Evolutionary conservation across 1,140 invertebrate species (phyloP).

Genomic region (Trinorchestia longiramus): DNA sequence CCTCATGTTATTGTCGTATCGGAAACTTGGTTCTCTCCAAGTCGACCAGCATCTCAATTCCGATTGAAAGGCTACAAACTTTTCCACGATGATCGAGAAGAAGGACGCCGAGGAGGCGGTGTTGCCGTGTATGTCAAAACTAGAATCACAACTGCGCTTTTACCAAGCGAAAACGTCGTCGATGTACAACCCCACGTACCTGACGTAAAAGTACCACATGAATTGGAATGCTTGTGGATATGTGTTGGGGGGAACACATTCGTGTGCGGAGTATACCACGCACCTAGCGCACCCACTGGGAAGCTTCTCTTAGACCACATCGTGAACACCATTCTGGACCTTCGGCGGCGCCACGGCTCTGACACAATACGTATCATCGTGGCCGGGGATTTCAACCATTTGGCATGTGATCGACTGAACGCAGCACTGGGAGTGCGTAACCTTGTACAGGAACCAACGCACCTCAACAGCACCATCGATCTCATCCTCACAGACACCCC

Average conservation of each 20-base stretch:
- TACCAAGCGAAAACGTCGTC: slow-evolving; percentile 21
- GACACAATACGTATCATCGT: slow-evolving; percentile 57
- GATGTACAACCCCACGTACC: slow-evolving; percentile 53
- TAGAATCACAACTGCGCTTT: not conserved
- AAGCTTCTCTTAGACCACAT: slow-evolving; percentile 64
- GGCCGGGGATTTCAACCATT: slow-evolving; percentile 64
- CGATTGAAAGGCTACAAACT: slow-evolving; percentile 58
- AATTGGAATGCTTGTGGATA: slow-evolving; percentile 65
- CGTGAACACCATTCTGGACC: slow-evolving; percentile 63
- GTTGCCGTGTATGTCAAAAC: slow-evolving; percentile 62
- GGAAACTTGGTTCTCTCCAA: slow-evolving; percentile 65
- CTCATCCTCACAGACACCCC: slow-evolving; percentile 62
- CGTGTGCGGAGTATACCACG: slow-evolving; percentile 63
- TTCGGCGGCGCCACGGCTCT: slow-evolving; percentile 38
- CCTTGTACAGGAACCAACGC: slow-evolving; percentile 65
- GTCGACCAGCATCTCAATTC: slow-evolving; percentile 57
- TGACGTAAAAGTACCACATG: slow-evolving; percentile 58
- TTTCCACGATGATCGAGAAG: slow-evolving; percentile 65
- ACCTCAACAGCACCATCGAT: slow-evolving; percentile 64
- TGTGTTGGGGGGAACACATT: slow-evolving; percentile 56
- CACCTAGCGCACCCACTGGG: slow-evolving; percentile 64
- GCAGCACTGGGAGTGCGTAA: slow-evolving; percentile 62
- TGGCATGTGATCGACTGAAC: slow-evolving; percentile 61
- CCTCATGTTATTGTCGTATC: slow-evolving; percentile 63
- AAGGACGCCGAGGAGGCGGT: slow-evolving; percentile 61